A percentile compares a stretch with the other conserved stretches of the same genome.
These are phyloP conservation scores for Sebastes cheni DNA, from an alignment of 2,797 vertebrate species.

Conservation along the genomic window DNA sequence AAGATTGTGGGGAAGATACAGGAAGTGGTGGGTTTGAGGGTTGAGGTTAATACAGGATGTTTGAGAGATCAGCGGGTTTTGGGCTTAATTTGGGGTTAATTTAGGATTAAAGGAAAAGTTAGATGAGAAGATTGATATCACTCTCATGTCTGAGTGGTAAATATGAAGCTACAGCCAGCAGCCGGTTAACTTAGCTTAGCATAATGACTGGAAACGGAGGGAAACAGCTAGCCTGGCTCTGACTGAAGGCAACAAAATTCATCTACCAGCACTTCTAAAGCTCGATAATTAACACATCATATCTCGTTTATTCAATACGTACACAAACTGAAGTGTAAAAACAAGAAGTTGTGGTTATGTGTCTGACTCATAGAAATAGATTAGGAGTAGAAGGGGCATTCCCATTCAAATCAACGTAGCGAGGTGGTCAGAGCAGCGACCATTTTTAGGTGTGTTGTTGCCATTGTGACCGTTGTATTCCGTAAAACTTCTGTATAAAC, in stretches of 20 bases:
- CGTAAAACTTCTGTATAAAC: too few species aligned
- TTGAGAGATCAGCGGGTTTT: background rate
- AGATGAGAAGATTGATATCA: background rate
- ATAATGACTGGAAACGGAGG: background rate
- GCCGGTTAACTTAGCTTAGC: background rate
- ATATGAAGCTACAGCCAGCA: background rate
- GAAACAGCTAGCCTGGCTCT: background rate
- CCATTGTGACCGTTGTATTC: too few species aligned
- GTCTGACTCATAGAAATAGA: too few species aligned
- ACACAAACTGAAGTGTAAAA: too few species aligned
- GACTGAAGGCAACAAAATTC: background rate
- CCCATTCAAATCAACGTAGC: too few species aligned
- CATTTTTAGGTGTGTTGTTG: too few species aligned
- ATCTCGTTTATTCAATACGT: background rate
- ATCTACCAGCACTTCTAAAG: background rate
- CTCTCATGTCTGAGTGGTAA: background rate
- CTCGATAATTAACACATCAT: background rate
- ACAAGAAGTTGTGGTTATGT: too few species aligned
- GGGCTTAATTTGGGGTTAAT: background rate
- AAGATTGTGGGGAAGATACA: background rate
- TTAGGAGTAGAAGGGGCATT: too few species aligned
- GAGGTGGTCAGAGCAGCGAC: too few species aligned
- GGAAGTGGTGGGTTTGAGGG: slow-evolving; percentile 17
- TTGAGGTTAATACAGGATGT: slow-evolving; percentile 15
- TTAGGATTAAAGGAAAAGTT: background rate